A percentile compares a stretch with the other conserved stretches of the same genome.
These are phyloP conservation scores for Baryphthengus martii DNA, from an alignment of 2,113 vertebrate genomes.

Conservation along the genomic window DNA sequence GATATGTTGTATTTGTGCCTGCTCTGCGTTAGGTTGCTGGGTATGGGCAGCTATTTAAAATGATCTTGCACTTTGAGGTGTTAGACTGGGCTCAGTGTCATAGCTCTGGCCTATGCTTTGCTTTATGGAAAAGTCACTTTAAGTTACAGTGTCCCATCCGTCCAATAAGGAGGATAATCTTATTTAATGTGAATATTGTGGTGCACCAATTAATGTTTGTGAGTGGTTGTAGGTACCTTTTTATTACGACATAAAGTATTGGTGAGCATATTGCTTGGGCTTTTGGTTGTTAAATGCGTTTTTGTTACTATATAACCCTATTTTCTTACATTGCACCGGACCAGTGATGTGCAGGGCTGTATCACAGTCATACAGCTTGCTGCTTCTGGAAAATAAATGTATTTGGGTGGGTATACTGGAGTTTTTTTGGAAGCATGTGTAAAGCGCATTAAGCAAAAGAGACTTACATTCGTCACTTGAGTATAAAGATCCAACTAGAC, in stretches of 20 bases:
- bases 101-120: not conserved
- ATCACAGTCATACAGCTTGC: not conserved
- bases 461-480: not conserved
- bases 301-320: not conserved
- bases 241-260: not conserved
- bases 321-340: not conserved
- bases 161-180: not conserved
- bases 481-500: not conserved
- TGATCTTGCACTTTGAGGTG: not conserved
- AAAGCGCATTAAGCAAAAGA: not conserved
- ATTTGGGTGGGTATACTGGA: not conserved
- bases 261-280: not conserved
- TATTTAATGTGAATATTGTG: not conserved
- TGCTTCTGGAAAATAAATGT: not conserved
- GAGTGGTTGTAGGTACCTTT: not conserved
- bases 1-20: not conserved
- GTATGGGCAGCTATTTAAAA: not conserved
- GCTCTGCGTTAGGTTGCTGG: rapidly evolving
- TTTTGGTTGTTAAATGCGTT: not conserved
- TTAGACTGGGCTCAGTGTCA: not conserved
- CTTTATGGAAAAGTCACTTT: not conserved
- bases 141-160: not conserved
- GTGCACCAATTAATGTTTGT: not conserved
- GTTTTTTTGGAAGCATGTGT: not conserved
- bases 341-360: not conserved